These are phyloP conservation scores for Pseudois nayaur DNA, from an alignment of 2,113 vertebrate species.

Conservation along the genomic window DNA sequence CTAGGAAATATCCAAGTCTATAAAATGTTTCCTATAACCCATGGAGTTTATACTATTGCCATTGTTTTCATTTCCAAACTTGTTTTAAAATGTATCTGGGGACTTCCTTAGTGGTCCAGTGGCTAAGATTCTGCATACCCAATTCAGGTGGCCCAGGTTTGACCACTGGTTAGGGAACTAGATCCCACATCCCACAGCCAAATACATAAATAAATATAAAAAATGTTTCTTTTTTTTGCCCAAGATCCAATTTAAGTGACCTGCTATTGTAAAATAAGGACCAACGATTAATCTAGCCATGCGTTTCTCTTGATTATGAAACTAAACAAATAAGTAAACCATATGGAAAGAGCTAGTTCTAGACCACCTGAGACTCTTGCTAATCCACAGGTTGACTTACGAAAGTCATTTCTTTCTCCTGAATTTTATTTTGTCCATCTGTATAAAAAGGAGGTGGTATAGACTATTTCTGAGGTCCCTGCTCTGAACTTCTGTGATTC, in stretches of 20 bases:
- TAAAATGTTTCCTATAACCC: background rate
- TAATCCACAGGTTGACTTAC: background rate
- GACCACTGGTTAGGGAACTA: background rate
- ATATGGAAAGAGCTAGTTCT: background rate
- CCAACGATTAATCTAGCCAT: background rate
- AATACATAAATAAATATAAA: background rate
- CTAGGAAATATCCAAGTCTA: background rate
- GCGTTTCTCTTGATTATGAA: background rate
- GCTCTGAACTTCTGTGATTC: background rate
- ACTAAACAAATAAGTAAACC: background rate
- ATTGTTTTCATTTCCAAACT: background rate
- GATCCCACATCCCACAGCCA: background rate
- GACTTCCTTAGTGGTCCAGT: background rate
- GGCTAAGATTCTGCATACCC: background rate
- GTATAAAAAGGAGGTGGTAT: background rate
- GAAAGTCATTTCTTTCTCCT: background rate
- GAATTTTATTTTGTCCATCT: background rate
- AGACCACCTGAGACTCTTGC: background rate
- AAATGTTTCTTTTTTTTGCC: background rate
- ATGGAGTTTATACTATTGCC: background rate
- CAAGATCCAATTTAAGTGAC: background rate
- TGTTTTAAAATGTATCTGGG: background rate
- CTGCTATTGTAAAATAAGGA: background rate
- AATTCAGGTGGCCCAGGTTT: background rate
- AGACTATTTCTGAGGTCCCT: background rate